Evolutionary conservation across 2,797 vertebrate species (phyloP), one percentile per base, ranked within the genome.

Genomic region (Trachops cirrhosus): DNA sequence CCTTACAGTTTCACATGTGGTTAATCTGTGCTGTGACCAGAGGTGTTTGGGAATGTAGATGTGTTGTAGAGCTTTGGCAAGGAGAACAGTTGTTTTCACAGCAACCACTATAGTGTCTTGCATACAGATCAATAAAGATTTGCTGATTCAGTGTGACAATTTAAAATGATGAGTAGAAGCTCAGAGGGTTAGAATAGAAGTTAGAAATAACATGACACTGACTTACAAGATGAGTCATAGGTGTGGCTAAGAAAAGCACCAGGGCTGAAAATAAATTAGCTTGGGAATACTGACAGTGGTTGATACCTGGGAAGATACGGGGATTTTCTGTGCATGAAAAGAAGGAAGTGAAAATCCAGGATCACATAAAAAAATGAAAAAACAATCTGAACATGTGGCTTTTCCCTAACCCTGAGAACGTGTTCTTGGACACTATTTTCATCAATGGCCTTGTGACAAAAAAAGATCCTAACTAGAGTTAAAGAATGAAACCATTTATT

Each of bases 201-300:
- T 87, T 84, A 89, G 89, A 96, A 93, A 91, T 89, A 89, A 85
- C 32, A 64, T 79, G 73, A 92, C 32, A 15, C 34, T 67, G 92
- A 91, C 75, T 78, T 79, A 93, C 21, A 39, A 54, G 75, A 50
- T 94, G 94, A 95, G 48, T 97, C 89, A 93, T 18, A 71, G 74
- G 48, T 85, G n/a, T 95, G 87, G 86, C 75, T 64, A 95, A 96
- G 92, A 78, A 93, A 88, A 91, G 75, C 80, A 68, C 62, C 19
- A 48, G 94, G 29, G 44, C 80, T 82, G 48, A 86, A 96, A 93
- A 95, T 78, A 85, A 95, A 95, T 86, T 67, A 96, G 84, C 68
- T 83, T 50, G 50, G 50, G 71, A 67, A 95, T 91, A 85, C 16
- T 93, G 92, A 91, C 93, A 95, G 68, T 16, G 80, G 83, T 46